These are phyloP conservation scores for Ibidorhyncha struthersii DNA, from an alignment of 2,113 vertebrate species.

Conservation along the genomic window DNA sequence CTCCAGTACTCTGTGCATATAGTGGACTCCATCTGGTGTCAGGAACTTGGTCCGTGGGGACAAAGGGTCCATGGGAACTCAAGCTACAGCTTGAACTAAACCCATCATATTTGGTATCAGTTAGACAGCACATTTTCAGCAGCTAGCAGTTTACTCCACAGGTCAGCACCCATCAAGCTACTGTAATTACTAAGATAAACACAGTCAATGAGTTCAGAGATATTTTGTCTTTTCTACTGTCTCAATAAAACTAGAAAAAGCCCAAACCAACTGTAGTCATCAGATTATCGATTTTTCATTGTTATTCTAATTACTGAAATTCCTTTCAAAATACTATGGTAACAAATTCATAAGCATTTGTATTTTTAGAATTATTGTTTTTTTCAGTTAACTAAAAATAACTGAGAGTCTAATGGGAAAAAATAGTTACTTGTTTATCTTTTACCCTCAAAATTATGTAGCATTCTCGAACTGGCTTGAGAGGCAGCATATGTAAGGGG, in stretches of 20 bases:
- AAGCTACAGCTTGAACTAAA: not conserved
- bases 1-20: not conserved
- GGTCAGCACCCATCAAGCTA: not conserved
- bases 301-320: not conserved
- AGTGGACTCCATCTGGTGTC: not conserved
- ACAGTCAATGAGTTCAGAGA: not conserved
- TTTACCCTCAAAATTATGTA: not conserved
- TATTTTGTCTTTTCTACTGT: not conserved
- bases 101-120: not conserved
- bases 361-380: not conserved
- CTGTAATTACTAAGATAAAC: not conserved
- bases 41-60: not conserved
- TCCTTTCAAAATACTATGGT: not conserved
- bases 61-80: not conserved
- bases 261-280: not conserved
- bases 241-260: not conserved
- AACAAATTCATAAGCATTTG: not conserved
- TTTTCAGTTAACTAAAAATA: not conserved
- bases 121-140: not conserved
- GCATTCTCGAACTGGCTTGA: not conserved
- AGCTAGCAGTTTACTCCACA: not conserved
- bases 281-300: not conserved
- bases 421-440: not conserved
- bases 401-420: not conserved
- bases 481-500: not conserved